Percentiles rank a stretch among this genome's conserved stretches.
These are phyloP conservation scores for Tiliqua scincoides DNA, from an alignment of 2,113 vertebrate species.

Conservation along the genomic window DNA sequence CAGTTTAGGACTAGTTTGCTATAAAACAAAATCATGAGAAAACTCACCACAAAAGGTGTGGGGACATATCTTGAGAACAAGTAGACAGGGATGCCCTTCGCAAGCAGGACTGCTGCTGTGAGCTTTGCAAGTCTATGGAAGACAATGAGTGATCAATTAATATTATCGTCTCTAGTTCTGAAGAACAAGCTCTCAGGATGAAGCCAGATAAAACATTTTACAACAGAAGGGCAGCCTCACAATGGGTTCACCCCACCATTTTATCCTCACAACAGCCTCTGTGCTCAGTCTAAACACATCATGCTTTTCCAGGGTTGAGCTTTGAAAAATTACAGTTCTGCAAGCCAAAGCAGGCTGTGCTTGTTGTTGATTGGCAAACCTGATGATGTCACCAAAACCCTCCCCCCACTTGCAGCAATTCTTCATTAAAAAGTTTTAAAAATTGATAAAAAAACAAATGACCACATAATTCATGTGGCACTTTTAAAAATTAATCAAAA, in stretches of 20 bases:
- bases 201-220: background rate
- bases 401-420: background rate
- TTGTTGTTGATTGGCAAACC: background rate
- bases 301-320: background rate
- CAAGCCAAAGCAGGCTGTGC: background rate
- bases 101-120: slow-evolving; percentile 89
- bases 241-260: no score
- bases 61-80: slow-evolving; percentile 93
- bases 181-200: background rate
- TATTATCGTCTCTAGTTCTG: background rate
- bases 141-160: slow-evolving; percentile 30
- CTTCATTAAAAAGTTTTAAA: background rate
- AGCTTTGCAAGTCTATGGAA: slow-evolving; percentile 85
- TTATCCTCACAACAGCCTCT: background rate
- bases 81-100: slow-evolving; percentile 85
- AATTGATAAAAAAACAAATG: background rate
- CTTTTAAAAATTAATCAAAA: background rate
- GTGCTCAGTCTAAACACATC: background rate
- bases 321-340: background rate
- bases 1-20: background rate
- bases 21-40: background rate
- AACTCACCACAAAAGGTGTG: slow-evolving; percentile 95
- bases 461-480: background rate
- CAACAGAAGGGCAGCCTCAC: background rate
- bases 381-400: background rate